These are phyloP conservation scores for Pseudochirops cupreus DNA, from an alignment of 2,797 vertebrate genomes.

Conservation along the genomic window DNA sequence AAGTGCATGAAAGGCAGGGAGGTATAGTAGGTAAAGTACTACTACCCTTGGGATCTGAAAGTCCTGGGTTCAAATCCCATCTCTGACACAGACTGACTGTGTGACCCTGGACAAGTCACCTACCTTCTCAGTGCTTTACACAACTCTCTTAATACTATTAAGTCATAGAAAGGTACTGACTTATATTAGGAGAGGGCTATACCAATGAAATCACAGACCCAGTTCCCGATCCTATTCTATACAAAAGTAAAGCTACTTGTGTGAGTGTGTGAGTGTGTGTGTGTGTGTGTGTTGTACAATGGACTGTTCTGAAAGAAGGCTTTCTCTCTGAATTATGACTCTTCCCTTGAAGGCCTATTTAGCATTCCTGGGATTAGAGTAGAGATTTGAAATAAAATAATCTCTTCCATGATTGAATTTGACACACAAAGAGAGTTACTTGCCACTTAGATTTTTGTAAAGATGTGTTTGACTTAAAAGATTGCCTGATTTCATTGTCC, in stretches of 20 bases:
- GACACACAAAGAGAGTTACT: neutral
- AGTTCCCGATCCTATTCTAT: neutral
- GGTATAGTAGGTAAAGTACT: neutral
- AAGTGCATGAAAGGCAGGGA: neutral
- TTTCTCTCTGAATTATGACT: neutral
- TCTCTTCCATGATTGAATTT: neutral
- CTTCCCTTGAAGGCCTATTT: neutral
- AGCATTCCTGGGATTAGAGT: neutral
- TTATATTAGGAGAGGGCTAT: neutral
- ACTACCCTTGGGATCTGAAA: neutral
- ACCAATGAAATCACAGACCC: neutral
- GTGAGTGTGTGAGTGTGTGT: neutral
- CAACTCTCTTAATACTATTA: neutral
- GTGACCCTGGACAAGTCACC: neutral
- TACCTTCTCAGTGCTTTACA: neutral
- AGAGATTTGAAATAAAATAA: neutral
- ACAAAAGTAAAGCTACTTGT: neutral
- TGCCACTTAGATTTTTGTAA: neutral
- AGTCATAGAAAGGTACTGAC: neutral
- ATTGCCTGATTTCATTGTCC: neutral
- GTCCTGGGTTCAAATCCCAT: neutral
- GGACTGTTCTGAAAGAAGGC: neutral
- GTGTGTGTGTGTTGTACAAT: neutral
- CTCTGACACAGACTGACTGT: neutral
- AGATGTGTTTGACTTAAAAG: neutral